Evolutionary conservation across 2,888 invertebrate species (phyloP).

Genomic region (Cloeon dipterum): DNA sequence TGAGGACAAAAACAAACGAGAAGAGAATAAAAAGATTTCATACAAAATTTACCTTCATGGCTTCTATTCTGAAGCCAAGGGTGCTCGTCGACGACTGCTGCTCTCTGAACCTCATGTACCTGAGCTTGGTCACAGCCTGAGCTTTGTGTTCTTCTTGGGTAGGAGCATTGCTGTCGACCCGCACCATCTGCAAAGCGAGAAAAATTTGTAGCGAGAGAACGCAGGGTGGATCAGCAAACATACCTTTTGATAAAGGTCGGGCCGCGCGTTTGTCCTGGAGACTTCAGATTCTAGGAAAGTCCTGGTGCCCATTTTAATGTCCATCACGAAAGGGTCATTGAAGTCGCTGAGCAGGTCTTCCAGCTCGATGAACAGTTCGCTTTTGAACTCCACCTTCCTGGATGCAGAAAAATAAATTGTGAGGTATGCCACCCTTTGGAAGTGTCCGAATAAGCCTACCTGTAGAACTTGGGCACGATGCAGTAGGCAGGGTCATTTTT

Average conservation of each 20-base stretch:
- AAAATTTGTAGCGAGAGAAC: neutral
- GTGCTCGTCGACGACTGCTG: conserved; percentile 77
- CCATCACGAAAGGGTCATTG: conserved; percentile 83
- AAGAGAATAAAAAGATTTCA: neutral
- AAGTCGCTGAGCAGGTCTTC: conserved; percentile 85
- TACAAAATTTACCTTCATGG: conserved; percentile 54
- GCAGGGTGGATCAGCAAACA: neutral
- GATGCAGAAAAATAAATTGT: conserved; percentile 56
- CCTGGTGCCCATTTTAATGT: conserved; percentile 89
- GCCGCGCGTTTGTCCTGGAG: conserved; percentile 55
- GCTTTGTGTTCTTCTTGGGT: conserved; percentile 57
- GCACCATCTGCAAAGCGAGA: conserved; percentile 40
- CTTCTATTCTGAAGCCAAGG: conserved; percentile 90
- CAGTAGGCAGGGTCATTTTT: neutral
- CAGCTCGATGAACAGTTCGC: conserved; percentile 76
- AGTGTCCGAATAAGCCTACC: neutral
- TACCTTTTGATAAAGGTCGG: conserved; percentile 76
- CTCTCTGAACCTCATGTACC: conserved; percentile 93
- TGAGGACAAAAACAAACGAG: neutral
- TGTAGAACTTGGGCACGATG: neutral
- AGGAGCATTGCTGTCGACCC: conserved; percentile 69
- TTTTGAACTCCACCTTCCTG: conserved; percentile 54
- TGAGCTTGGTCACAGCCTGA: conserved; percentile 77
- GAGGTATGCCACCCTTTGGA: too few relatives aligned
- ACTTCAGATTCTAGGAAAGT: conserved; percentile 94